Evolutionary conservation across 2,797 vertebrate genomes (phyloP).

Genomic region (Xenopus petersii): DNA sequence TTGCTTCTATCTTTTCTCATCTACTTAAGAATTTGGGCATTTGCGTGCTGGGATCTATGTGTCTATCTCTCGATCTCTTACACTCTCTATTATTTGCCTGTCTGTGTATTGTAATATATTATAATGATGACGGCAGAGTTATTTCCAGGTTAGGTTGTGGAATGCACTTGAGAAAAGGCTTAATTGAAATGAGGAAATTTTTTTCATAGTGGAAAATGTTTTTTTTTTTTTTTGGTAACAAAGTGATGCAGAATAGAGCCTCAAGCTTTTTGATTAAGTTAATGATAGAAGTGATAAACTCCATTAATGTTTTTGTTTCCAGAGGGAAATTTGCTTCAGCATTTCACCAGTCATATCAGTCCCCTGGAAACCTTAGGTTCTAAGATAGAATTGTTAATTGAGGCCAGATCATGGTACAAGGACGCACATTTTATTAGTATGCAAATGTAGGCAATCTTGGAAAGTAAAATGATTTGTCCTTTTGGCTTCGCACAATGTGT

Average conservation of each 20-base stretch:
- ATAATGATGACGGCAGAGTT: too few relatives aligned
- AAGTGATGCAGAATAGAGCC: conserved; percentile 65
- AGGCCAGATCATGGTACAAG: conserved; percentile 52
- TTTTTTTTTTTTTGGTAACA: conserved; percentile 70
- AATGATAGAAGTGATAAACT: conserved; percentile 81
- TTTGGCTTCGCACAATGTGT: conserved; percentile 52
- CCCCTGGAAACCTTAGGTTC: conserved; percentile 57
- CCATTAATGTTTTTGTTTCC: conserved; percentile 72
- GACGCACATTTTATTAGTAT: conserved; percentile 66
- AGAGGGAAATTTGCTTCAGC: conserved; percentile 61
- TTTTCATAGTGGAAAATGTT: conserved; percentile 79
- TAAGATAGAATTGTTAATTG: conserved; percentile 59
- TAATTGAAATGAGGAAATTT: conserved; percentile 74
- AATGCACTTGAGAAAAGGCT: conserved; percentile 16
- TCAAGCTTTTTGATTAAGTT: conserved; percentile 75
- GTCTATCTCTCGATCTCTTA: too few relatives aligned
- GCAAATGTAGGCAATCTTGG: conserved; percentile 58
- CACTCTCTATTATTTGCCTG: too few relatives aligned
- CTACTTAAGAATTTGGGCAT: too few relatives aligned
- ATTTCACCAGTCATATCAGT: conserved; percentile 37
- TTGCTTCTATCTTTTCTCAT: too few relatives aligned
- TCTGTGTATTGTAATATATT: too few relatives aligned
- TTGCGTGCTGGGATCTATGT: too few relatives aligned
- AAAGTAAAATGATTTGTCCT: conserved; percentile 60
- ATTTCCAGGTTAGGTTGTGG: not conserved